phyloP scores from a whole-genome alignment of 2,888 invertebrate species.

The Drosophila quinaria region DNA sequence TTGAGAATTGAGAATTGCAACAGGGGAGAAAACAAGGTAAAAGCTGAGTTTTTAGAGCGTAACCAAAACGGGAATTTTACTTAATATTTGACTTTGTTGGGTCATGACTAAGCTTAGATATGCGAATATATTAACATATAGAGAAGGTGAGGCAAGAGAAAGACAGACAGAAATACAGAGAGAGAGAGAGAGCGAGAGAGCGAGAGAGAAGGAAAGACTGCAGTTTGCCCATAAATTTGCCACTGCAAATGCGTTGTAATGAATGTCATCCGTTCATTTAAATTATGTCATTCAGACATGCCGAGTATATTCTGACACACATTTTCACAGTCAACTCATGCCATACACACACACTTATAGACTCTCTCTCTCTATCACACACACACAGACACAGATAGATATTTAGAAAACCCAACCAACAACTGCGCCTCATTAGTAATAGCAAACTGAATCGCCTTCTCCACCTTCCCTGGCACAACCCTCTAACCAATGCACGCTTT shows the following conservation, averaged over 20 bases:
- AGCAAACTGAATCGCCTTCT: conserved; percentile 36
- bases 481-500: conserved; percentile 48
- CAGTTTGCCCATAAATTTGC: conserved; percentile 45
- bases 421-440: conserved; percentile 73
- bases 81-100: conserved; percentile 17
- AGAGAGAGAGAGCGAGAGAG: not conserved
- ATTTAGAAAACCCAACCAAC: conserved; percentile 37
- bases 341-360: conserved; percentile 14
- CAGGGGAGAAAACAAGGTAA: conserved; percentile 1
- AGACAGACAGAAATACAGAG: not conserved
- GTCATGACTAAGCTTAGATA: conserved; percentile 43
- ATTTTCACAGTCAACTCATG: conserved; percentile 43
- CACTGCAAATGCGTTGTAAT: conserved; percentile 73
- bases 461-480: not conserved
- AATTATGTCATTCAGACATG: conserved; percentile 73
- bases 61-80: conserved; percentile 28
- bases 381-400: conserved; percentile 10
- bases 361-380: conserved; percentile 2
- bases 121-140: conserved; percentile 16
- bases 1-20: conserved; percentile 3
- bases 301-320: conserved; percentile 53
- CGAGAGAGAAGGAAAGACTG: not conserved
- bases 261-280: conserved; percentile 83
- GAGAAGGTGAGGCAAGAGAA: not conserved
- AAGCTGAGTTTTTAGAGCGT: conserved; percentile 64